A percentile compares a stretch with the other conserved stretches of the same genome.
Conservation (phyloP, 2,888 invertebrate genomes). For the Drosophila mulleri region DNA sequence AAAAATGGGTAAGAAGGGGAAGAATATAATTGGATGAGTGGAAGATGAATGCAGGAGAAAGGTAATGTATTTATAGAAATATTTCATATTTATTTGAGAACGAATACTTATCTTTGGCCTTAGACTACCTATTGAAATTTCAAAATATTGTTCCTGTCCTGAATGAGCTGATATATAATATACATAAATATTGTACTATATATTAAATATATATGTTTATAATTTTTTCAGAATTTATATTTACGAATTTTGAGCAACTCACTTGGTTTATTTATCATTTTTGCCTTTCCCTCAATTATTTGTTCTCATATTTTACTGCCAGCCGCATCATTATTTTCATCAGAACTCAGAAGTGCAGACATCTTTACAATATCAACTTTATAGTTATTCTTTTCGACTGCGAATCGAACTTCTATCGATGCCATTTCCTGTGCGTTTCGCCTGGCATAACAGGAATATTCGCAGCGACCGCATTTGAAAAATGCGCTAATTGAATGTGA, state of each 20-base stretch:
- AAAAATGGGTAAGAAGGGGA: not conserved
- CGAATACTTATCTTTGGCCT: not conserved
- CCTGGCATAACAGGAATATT: slow-evolving; percentile 54
- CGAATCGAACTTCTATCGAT: slow-evolving; percentile 23
- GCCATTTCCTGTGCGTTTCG: slow-evolving; percentile 60
- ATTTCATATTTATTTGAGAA: not conserved
- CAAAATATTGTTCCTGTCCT: too few species aligned
- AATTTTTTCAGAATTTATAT: too few species aligned
- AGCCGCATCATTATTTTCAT: slow-evolving; percentile 4
- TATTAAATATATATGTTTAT: too few species aligned
- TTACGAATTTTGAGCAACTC: too few species aligned
- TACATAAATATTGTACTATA: too few species aligned
- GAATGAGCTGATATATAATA: too few species aligned
- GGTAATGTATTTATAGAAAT: too few species aligned
- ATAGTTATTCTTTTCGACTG: slow-evolving; percentile 18
- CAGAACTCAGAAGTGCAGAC: not conserved
- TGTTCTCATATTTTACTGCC: not conserved
- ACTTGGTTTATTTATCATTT: too few species aligned
- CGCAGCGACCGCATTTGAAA: slow-evolving; percentile 61
- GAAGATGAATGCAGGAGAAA: too few species aligned
- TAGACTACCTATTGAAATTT: too few species aligned
- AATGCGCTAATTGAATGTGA: slow-evolving; percentile 78
- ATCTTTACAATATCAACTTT: slow-evolving; percentile 5
- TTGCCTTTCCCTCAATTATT: not conserved
- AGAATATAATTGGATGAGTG: too few species aligned